Base-by-base conservation (phyloP, 2,888 invertebrate genomes). In the Melieria crassipennis region DNA sequence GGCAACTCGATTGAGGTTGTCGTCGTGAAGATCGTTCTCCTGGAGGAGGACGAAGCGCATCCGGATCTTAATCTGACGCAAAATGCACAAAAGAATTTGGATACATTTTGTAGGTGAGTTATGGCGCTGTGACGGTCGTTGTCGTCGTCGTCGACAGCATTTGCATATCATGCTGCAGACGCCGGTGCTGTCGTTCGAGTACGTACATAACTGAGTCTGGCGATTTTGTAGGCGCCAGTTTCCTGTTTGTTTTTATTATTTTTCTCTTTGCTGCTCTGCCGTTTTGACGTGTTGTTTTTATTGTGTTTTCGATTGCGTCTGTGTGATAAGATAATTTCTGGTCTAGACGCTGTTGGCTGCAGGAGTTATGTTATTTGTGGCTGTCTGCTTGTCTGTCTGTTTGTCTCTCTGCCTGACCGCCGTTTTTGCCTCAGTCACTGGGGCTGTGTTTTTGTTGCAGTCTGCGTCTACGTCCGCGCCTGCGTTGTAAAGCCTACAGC, bases 1-100 rank as follows among this genome's bases (percentile, higher is more conserved):
- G 96, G 96, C 65, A 96, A 96, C 87, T 93, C 93, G 83, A 93
- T 97, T 80, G 94, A 95, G 86, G 92, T 97, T 73, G 93, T 94
- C n/a, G 92, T 97, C 52, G 96, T 96, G 11, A 91, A 93, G 82
- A 93, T 96, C 63, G 91, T 96, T 75, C 88, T 95, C 43, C 89
- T 96, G 75, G 88, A 89, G 76, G 87, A 88, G 73, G 87, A 88
- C 75, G 89, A 90, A 64, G 88, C 88, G 9, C 83, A 83, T 77
- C 90, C 91, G 70, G 91, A 91, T 69, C 87, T 95, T 70, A 91
- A 92, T 83, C 90, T 94, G 60, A 91, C 92, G 4, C 91, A 92
- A 67, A 94, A 95, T 85, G 96, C 96, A 0, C 95, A 96, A 83
- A 89, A 90, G 76, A 94, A 95, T 10, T 88, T 97, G 74, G 90